A percentile compares a stretch with the other conserved stretches of the same genome.
These are phyloP conservation scores for Oopsacas minuta DNA, from an alignment of 37 sponge, comb jelly and placozoan species.

Conservation along the genomic window DNA sequence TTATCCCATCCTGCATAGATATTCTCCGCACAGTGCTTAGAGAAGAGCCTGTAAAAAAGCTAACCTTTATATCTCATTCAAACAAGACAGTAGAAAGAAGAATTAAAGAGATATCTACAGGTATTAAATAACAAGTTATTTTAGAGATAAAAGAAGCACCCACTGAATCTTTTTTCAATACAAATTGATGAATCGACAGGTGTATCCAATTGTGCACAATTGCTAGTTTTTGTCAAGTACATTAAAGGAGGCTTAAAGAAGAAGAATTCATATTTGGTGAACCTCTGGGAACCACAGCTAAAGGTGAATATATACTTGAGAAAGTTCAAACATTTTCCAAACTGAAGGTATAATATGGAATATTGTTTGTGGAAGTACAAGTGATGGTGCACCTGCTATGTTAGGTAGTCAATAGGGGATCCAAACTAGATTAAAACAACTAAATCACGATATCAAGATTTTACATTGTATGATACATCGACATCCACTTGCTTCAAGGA, in stretches of 20 bases:
- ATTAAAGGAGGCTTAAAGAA: background rate
- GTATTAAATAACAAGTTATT: background rate
- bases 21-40: background rate
- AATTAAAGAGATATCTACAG: background rate
- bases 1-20: background rate
- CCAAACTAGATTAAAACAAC: background rate
- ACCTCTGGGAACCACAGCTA: background rate
- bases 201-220: conserved; percentile 4
- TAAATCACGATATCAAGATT: background rate
- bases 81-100: conserved; percentile 10
- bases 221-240: conserved; percentile 16
- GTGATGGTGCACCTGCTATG: background rate
- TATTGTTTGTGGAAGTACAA: background rate
- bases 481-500: background rate
- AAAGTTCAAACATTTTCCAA: background rate
- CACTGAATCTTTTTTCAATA: background rate
- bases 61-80: background rate
- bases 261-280: background rate
- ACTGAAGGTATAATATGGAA: conserved; percentile 1
- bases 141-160: background rate
- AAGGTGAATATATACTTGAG: conserved; percentile 1
- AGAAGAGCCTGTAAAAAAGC: background rate
- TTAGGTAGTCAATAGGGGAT: background rate
- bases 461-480: conserved; percentile 13
- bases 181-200: background rate